Percentiles rank a stretch among this genome's conserved stretches.
These are phyloP conservation scores for Xestobium rufovillosum DNA, from an alignment of 2,888 invertebrate genomes.

Conservation along the genomic window DNA sequence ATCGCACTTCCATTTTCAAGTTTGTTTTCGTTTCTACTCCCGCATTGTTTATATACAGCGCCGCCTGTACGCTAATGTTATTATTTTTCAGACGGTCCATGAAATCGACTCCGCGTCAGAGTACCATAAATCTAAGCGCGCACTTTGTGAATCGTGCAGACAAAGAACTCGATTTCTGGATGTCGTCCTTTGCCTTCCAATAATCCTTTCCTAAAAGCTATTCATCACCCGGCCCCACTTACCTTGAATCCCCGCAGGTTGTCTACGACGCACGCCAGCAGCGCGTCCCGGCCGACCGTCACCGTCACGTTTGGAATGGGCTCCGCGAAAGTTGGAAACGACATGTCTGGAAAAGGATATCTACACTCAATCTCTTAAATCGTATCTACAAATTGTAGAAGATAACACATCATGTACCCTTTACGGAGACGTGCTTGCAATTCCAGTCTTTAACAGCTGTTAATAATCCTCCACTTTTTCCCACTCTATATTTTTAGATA, in stretches of 20 bases:
- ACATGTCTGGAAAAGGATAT: constrained; percentile 37
- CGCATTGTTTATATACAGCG: constrained; percentile 39
- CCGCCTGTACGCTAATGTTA: constrained; percentile 38
- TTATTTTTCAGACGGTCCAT: constrained; percentile 37
- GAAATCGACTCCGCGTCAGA: constrained; percentile 28
- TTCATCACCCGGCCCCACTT: constrained; percentile 32
- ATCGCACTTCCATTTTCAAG: constrained; percentile 36
- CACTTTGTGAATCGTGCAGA: constrained; percentile 21
- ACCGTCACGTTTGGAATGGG: constrained; percentile 87
- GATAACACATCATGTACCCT: no score
- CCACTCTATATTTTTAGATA: no score
- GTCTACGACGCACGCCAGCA: constrained; percentile 83
- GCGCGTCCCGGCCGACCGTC: constrained; percentile 77
- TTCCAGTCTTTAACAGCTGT: no score
- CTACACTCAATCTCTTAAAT: constrained; percentile 5
- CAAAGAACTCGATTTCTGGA: constrained; percentile 38
- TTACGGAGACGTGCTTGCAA: no score
- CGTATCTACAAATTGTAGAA: no score
- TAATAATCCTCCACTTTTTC: no score
- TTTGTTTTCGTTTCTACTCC: constrained; percentile 34
- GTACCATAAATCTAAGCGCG: constrained; percentile 27
- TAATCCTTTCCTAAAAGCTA: constrained; percentile 33
- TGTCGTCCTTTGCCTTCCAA: constrained; percentile 35
- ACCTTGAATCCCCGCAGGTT: constrained; percentile 83
- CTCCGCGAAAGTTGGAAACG: constrained; percentile 75